Base-by-base conservation (phyloP, 2,113 vertebrate species). In the Willisornis vidua region DNA sequence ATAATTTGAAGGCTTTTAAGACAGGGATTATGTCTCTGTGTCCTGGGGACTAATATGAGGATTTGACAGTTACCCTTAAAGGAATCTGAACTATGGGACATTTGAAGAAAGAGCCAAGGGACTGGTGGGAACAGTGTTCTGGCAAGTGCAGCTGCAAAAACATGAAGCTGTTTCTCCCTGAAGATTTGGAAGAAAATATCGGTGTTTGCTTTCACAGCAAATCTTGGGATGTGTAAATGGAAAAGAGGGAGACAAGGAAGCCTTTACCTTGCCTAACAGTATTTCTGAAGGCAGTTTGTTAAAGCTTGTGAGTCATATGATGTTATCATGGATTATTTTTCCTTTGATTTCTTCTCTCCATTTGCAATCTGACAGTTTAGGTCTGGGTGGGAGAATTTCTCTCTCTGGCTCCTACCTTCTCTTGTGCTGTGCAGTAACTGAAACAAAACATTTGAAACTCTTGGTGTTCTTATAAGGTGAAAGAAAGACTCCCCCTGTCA, bases 121-220 rank as follows among this genome's bases (percentile, higher is more conserved):
- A 86, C 54, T 82, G 91, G 72, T 94, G 95, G 95, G 93, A 96
- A 95, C 71, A 85, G 49, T 0, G 0, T 85, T 96, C 85, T 96
- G 92, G 75, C 87, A 88, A 96, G 45, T 67, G 57, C 96, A 97
- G 95, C 96, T 96, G 94, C 54, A 91, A 82, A 96, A 97, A 94
- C 92, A 97, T 39, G 29, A 68, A 87, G 57, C 71, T 73, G 45
- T 49, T 90, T 87, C 79, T 97, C 91, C 65, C 91, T 91, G 12
- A 94, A 95, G 95, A 87, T 95, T 94, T 85, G 54, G 62, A 94
- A 55, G 31, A 94, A 94, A 93, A 86, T 81, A 37, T 48, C 1
- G 4, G 61, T 77, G 83, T 87, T 94, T 91, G 63, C 93, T 94
- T 87, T 89, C 3, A 19, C 86, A 90, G 71, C 59, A 76, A 52